These are phyloP conservation scores for Colostygia pectinataria DNA, from an alignment of 2,888 invertebrate species.

Conservation along the genomic window DNA sequence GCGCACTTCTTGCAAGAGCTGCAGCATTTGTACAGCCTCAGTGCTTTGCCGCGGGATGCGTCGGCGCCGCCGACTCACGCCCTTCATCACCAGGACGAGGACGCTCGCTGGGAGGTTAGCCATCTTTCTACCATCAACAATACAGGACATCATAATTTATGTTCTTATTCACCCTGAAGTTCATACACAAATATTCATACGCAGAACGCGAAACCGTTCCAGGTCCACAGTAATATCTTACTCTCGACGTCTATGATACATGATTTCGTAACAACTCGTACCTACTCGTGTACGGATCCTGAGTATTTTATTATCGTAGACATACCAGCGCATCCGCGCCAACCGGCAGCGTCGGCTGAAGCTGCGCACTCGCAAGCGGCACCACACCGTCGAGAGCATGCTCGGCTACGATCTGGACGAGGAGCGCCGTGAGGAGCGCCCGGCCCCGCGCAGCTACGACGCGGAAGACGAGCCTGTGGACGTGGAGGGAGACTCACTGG, in stretches of 20 bases:
- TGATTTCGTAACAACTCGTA: background rate
- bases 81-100: conserved; percentile 76
- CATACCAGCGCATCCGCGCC: conserved; percentile 78
- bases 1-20: conserved; percentile 78
- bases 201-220: too few species aligned
- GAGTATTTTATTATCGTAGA: too few species aligned
- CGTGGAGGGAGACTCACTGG: conserved; percentile 78
- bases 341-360: conserved; percentile 78
- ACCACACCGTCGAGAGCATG: conserved; percentile 81
- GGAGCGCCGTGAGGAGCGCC: conserved; percentile 71
- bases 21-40: conserved; percentile 77
- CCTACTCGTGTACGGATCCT: too few species aligned
- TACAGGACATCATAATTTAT: too few species aligned
- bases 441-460: conserved; percentile 63
- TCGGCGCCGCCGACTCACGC: conserved; percentile 62
- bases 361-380: conserved; percentile 78
- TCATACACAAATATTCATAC: too few species aligned
- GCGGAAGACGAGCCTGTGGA: conserved; percentile 79
- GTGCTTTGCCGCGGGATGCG: conserved; percentile 71
- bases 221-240: too few species aligned
- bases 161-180: too few species aligned
- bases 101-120: conserved; percentile 77
- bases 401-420: conserved; percentile 77
- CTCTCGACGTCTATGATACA: too few species aligned
- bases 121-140: too few species aligned